Base-by-base conservation (phyloP, 2,888 invertebrate genomes). In the Hyposoter didymator region DNA sequence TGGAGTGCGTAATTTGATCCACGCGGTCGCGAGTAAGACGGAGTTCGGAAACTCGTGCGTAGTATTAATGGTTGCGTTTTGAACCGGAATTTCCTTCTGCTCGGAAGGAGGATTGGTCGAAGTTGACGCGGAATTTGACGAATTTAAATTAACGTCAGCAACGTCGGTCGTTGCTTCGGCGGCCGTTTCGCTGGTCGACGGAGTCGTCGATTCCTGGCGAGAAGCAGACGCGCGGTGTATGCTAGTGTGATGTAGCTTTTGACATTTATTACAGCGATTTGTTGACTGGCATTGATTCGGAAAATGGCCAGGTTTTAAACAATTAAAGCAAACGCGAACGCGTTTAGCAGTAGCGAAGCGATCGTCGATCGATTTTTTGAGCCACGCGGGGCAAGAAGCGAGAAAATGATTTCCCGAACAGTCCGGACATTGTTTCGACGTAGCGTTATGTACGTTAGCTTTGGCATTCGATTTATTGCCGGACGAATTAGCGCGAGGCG, bases 161-260 rank as follows among this genome's bases (percentile, higher is more conserved):
- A 19, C 66, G 39, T 43, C 19, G 39, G 66, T 35, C 35, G 66
- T 10, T 5, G 66, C 39, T 7, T 66, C 66, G 22, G 8, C 8
- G 14, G 66, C 0, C 0, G 66, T n/a, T 66, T 39, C 66, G 43
- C n/a, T 66, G 2, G 66, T 7, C 43, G 66, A 35, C 10, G 66
- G 14, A 66, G 4, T 66, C 19, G 66, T 19, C 8, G 66, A 66
- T 66, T 39, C 66, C 19, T 66, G 43, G 7, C 39, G 35, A 39
- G 17, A n/a, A 35, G 10, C 0, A 4, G 47, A 43, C 17, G 62
- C 62, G 32, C 66, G 49, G 28, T 85, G 76, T 43, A 75, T 17
- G n/a, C 19, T 43, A 17, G 85, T 84, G 10, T 87, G 83, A 69
- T 88, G 87, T 39, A 43, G 22, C 12, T 35, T 59, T n/a, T 83